A percentile compares a stretch with the other conserved stretches of the same genome.
These are phyloP conservation scores for Lytechinus pictus DNA, from an alignment of 35 echinoderm and acorn worm species.

Conservation along the genomic window DNA sequence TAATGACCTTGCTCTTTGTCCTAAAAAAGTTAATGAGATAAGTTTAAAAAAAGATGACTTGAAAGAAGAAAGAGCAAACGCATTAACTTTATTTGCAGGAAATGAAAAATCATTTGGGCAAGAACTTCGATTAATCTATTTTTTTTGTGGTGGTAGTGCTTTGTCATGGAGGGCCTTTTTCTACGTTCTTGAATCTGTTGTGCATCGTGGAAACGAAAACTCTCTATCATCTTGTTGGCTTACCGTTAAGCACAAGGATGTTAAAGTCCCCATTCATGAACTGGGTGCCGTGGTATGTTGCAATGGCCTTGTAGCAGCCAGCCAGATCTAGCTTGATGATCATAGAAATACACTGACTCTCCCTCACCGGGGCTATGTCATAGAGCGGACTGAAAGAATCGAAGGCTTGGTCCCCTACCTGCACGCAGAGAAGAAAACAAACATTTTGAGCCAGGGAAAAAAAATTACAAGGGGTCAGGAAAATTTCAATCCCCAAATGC, in stretches of 20 bases:
- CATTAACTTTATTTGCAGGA: too few relatives aligned
- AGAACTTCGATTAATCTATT: neutral
- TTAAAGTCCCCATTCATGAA: slow-evolving; percentile 95
- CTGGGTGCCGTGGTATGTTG: slow-evolving; percentile 61
- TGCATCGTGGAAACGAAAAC: too few relatives aligned
- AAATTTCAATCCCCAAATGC: too few relatives aligned
- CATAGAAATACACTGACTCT: slow-evolving; percentile 76
- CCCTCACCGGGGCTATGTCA: slow-evolving; percentile 63
- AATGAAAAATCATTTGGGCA: too few relatives aligned
- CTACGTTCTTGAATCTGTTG: too few relatives aligned
- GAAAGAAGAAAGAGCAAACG: too few relatives aligned
- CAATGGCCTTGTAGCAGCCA: slow-evolving; percentile 87
- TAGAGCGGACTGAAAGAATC: slow-evolving; percentile 55
- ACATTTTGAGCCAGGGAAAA: neutral
- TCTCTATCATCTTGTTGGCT: slow-evolving; percentile 38
- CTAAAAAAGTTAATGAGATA: too few relatives aligned
- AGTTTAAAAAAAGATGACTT: too few relatives aligned
- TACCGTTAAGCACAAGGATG: slow-evolving; percentile 86
- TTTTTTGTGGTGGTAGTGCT: too few relatives aligned
- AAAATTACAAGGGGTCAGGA: too few relatives aligned
- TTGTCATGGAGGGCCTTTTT: too few relatives aligned
- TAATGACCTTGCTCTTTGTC: too few relatives aligned
- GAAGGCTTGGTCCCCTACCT: slow-evolving; percentile 58
- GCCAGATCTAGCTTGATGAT: slow-evolving; percentile 69
- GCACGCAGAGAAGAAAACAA: slow-evolving; percentile 40